Base-by-base conservation (phyloP, 2,888 invertebrate genomes). In the Polymixis flavicincta region DNA sequence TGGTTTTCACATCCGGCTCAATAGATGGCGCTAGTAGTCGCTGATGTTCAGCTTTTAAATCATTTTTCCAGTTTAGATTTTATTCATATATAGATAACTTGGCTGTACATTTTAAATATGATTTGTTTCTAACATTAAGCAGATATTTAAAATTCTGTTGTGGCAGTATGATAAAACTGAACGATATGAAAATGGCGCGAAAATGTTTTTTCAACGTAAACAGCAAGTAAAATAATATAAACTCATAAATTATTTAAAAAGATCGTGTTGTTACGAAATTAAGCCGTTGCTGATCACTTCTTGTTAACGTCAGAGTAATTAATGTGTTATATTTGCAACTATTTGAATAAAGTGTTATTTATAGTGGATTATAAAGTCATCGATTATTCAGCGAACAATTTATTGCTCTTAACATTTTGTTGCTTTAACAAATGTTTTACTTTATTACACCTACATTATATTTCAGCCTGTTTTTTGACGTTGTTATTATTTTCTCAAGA, bases 301-400 rank as follows among this genome's bases (percentile, higher is more conserved):
- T 82, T 87, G 87, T 90, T 90, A 88, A 82, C 83, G 85, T 84
- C 85, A 68, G 82, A 74, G 87, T 91, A 89, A 91, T 90, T 87
- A 89, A 90, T 89, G 89, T 88, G 85, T 84, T 88, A 87, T 87
- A 91, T 91, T 91, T 90, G 90, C 90, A 92, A 90, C 82, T 81
- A 92, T 92, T 92, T 93, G 86, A 93, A 93, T 92, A 91, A 87
- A 81, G 57, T 78, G 90, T 92, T 91, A 92, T 94, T 93, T 92
- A 93, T 91, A 86, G 86, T 80, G 78, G 72, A 70, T 91, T 90
- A 91, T 92, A 90, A 90, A 91, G 88, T 88, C 90, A 90, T 93
- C 89, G 88, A 93, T 93, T 92, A 91, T 90, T 85, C 88, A 83
- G 73, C 73, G 78, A 80, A 84, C 89, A 90, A 92, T 92, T 92